Base-by-base conservation (phyloP, 2,113 vertebrate species). In the Eubucco bourcierii region DNA sequence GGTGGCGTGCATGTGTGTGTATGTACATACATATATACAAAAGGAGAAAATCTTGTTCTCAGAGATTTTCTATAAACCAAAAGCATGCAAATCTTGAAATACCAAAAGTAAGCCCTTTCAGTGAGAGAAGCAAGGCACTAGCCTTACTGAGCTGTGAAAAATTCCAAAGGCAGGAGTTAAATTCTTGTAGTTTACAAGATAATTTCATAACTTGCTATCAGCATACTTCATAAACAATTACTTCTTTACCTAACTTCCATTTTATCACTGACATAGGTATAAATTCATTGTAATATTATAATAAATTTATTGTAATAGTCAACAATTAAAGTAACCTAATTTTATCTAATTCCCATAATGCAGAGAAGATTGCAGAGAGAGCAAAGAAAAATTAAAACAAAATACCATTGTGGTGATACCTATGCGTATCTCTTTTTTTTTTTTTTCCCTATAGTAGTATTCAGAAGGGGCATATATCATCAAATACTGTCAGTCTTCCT, bases 1-100 rank as follows among this genome's bases (percentile, higher is more conserved):
- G 44, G 16, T 46, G 10, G 7, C 7, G 44, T 39, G 25, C 1
- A 5, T 2, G 4, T 0, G 18, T 8, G 5, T n/a, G 14, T 34
- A 18, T 6, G 3, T 23, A 3, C 41, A 8, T 28, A 20, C 6
- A 9, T 37, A 64, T 3, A 67, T 4, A 52, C 12, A 34, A n/a
- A 59, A 68, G 9, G 46, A 39, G 5, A 76, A 67, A 59, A 85
- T n/a, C 37, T n/a, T 50, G 12, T 56, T 73, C 39, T 67, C 34
- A 20, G 7, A 58, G 12, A 75, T 55, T 64, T 76, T 4, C 33
- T 56, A n/a, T 53, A 47, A 73, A 81, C 71, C 33, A 71, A 84
- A 89, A 25, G 7, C 4, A 67, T 17, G 29, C 8, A 81, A 70
- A 78, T 55, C 75, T 37, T 63, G n/a, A 80, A 70, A 81, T 13